Evolutionary conservation across 2,888 invertebrate genomes (phyloP).

Genomic region (Dryocosmus kuriphilus): DNA sequence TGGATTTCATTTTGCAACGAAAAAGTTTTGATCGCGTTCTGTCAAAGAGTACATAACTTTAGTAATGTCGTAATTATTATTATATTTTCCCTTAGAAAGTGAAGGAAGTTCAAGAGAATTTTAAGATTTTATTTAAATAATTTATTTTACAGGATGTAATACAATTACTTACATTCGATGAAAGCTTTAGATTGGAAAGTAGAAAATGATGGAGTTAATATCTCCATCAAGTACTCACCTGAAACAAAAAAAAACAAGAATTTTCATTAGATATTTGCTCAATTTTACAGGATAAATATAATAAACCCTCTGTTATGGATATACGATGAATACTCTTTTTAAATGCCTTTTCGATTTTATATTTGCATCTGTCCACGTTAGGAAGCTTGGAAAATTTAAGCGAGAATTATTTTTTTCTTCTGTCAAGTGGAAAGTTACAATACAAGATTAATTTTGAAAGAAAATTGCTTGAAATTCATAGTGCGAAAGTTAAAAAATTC

Average conservation of each 20-base stretch:
- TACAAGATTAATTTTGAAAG: no score
- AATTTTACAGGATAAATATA: neutral
- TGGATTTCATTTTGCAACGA: neutral
- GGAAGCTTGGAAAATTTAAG: no score
- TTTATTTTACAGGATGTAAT: neutral
- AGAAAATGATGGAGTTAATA: neutral
- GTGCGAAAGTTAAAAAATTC: no score
- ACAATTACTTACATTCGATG: neutral
- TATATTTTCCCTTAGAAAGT: neutral
- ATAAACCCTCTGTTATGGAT: no score
- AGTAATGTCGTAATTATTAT: neutral
- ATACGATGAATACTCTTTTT: no score
- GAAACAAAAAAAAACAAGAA: constrained; percentile 8
- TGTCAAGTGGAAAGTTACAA: no score
- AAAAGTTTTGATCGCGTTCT: neutral
- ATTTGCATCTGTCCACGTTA: no score
- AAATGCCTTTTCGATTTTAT: no score
- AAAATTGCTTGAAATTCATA: no score
- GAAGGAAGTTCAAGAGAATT: neutral
- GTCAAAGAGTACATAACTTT: neutral
- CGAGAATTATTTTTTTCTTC: no score
- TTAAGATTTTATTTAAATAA: neutral
- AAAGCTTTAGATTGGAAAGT: neutral
- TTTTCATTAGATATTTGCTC: neutral
- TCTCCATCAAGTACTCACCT: constrained; percentile 15